Evolutionary conservation across 2,888 invertebrate species (phyloP), one percentile per base, ranked within the genome.

Genomic region (Zaprionus lineosus): DNA sequence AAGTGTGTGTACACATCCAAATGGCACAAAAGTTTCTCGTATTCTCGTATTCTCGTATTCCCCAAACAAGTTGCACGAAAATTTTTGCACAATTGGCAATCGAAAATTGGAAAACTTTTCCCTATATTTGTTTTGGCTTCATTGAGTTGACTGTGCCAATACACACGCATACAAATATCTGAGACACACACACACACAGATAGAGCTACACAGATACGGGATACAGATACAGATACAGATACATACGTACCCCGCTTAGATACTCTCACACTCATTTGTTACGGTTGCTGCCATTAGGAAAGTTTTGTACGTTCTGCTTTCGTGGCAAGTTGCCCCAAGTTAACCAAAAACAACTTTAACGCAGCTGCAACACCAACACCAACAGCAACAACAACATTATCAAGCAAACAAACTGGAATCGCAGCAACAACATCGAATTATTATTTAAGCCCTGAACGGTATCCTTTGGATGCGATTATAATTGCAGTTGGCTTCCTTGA

Each of bases 41-140:
- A 58, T 67, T 68, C 24, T 21, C n/a, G n/a, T n/a, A n/a, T n/a
- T n/a, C 81, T 74, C 65, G 66, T 66, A 78, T 75, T 84, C 74
- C 77, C 81, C 66, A 44, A 79, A 72, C 76, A 69, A 72, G 83
- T 72, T 70, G 62, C 62, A 75, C 66, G 69, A 67, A 68, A 65
- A 69, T 69, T 84, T 69, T 66, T 75, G 82, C 84, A 84, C 81
- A 81, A 81, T 81, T 81, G 81, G 82, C 81, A 81, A 81, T 81
- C 81, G 81, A 81, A 81, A 81, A 81, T 81, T 81, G 81, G 81
- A 81, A 81, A 84, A 81, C 70, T 81, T 81, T 81, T 84, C 64
- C 81, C 82, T 66, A 81, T 81, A 81, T 81, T 81, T 81, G 81
- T 81, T 84, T 81, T 81, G 82, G 71, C 78, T 81, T 84, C 84